A percentile compares a stretch with the other conserved stretches of the same genome.
Conservation (phyloP, 2,797 vertebrate species). For the Ciconia nigra region DNA sequence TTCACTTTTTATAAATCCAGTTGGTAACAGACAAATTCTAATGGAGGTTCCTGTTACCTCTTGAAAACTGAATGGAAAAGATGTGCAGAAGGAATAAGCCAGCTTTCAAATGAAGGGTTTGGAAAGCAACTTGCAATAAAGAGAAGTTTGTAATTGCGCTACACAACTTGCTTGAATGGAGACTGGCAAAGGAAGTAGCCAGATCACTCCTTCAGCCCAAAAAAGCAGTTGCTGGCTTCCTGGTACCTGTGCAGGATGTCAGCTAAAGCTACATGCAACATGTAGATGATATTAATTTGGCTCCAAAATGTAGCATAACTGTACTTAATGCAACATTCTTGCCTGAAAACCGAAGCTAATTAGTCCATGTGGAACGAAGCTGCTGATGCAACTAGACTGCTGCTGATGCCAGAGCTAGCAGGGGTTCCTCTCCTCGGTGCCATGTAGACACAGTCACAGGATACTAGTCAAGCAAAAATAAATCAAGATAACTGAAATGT, state of each 20-base stretch:
- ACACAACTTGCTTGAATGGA: background rate
- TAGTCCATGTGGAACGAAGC: background rate
- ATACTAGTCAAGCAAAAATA: background rate
- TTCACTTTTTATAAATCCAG: background rate
- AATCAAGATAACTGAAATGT: background rate
- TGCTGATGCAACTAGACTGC: constrained; percentile 4
- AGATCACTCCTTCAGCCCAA: background rate
- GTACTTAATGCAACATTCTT: background rate
- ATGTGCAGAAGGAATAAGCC: background rate
- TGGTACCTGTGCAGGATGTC: background rate
- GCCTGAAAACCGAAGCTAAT: background rate
- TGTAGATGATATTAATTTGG: background rate
- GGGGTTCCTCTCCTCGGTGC: constrained; percentile 8
- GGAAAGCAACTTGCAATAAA: background rate
- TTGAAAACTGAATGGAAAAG: background rate
- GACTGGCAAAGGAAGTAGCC: background rate
- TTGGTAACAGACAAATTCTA: background rate
- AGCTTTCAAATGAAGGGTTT: background rate
- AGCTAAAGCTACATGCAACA: background rate
- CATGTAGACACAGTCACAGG: background rate
- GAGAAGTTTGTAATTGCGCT: background rate
- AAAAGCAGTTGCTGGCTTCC: background rate
- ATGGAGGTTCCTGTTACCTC: background rate
- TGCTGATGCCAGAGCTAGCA: constrained; percentile 30
- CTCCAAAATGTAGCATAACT: background rate